Base-by-base conservation (phyloP, 1,140 invertebrate species). In the Vanessa atalanta region DNA sequence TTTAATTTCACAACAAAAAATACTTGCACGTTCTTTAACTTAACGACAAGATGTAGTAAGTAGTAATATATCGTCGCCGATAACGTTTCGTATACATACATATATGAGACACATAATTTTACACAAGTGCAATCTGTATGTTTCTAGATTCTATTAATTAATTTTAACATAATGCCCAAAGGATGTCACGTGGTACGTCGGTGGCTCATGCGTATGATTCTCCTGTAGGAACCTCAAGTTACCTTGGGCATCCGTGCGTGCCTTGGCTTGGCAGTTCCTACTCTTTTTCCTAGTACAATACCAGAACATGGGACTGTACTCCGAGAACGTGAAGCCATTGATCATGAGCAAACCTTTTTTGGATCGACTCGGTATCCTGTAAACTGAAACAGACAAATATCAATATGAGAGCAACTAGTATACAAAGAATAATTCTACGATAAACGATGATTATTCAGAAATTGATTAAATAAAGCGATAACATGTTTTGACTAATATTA, bases 141-240 rank as follows among this genome's bases (percentile, higher is more conserved):
- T 31, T 31, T 31, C 26, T 31, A 31, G 26, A 31, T 4, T 31
- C 26, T 31, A 31, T 70, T 47, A 48, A 57, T 55, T 60, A 26
- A 87, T 55, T 48, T 85, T 83, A 14, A 86, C 65, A 71, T 80
- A 88, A 11, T 75, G 12, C 9, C 86, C 86, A 11, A 75, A 47
- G 11, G 77, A 16, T 13, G 83, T 79, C 2, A 82, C 31, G 70
- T 80, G 73, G 47, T 84, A 86, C 4, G 51, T 48, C 0, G 84
- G 84, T 14, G 81, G 80, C 48, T 67, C 61, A 31, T 84, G 84
- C 16, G 80, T 84, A 60, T 86, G 84, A 23, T 82, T 74, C 26
- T 83, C 81, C 15, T 76, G 63, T 2, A 83, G 47, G 15, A 71
- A 82, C 26, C 55, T 64, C 8, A 83, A 71, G 0, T 74, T 70